A percentile compares a stretch with the other conserved stretches of the same genome.
Conservation (phyloP, 2,797 vertebrate genomes). For the Phalloptychus januarius region DNA sequence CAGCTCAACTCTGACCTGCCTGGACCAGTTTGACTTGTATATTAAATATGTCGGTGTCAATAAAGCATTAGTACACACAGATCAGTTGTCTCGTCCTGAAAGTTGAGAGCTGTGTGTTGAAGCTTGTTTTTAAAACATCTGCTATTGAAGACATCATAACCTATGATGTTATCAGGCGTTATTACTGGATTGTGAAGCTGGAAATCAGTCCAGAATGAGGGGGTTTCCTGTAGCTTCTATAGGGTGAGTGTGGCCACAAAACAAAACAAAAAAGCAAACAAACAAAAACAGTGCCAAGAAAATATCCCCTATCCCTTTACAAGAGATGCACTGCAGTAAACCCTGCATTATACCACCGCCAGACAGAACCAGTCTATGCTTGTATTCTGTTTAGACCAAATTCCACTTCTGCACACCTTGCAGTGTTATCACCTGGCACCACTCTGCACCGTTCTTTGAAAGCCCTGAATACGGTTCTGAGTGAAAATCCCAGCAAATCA, state of each 20-base stretch:
- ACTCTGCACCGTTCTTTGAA: not conserved
- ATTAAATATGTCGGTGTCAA: not conserved
- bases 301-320: not conserved
- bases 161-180: not conserved
- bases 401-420: not conserved
- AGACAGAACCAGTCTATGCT: not conserved
- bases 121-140: not conserved
- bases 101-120: not conserved
- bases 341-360: not conserved
- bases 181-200: not conserved
- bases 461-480: not conserved
- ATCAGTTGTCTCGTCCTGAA: not conserved
- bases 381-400: not conserved
- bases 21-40: not conserved
- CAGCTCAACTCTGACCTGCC: not conserved
- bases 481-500: not conserved
- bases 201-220: not conserved
- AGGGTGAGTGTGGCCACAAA: not conserved
- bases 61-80: not conserved
- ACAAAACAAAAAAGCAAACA: not conserved
- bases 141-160: not conserved
- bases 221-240: not conserved
- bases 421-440: not conserved
- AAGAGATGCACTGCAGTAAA: too few relatives aligned
- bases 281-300: not conserved